Conservation (phyloP, 2,113 vertebrate species). For the Tyto alba region DNA sequence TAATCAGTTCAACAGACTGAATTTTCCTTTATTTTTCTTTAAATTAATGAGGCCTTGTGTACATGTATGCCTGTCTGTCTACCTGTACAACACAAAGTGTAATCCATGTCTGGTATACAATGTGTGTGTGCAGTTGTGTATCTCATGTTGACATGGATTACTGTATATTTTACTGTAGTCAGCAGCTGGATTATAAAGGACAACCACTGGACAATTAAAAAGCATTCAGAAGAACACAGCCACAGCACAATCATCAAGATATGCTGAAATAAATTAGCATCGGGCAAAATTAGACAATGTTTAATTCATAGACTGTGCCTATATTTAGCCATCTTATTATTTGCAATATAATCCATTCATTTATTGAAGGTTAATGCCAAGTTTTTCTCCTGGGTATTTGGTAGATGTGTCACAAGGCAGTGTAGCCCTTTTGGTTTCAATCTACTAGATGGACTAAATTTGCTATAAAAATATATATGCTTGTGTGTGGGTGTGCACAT, state of each 20-base stretch:
- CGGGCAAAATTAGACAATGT: constrained; percentile 61
- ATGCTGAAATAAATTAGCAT: constrained; percentile 64
- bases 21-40: background rate
- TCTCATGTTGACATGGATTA: background rate
- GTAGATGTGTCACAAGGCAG: constrained; percentile 18
- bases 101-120: background rate
- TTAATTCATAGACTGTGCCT: constrained; percentile 65
- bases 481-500: background rate
- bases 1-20: background rate
- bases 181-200: constrained; percentile 52
- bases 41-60: background rate
- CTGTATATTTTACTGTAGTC: constrained; percentile 18
- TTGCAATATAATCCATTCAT: constrained; percentile 59
- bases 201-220: constrained; percentile 55
- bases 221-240: constrained; percentile 46
- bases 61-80: background rate
- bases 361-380: constrained; percentile 64
- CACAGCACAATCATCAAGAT: constrained; percentile 38
- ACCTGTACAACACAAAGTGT: background rate
- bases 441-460: background rate
- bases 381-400: constrained; percentile 43
- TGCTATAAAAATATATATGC: background rate
- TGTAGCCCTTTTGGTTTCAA: constrained; percentile 28
- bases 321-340: constrained; percentile 63
- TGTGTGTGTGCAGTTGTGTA: background rate